Evolutionary conservation across 2,113 vertebrate species (phyloP), one percentile per base, ranked within the genome.

Genomic region (Aix galericulata): DNA sequence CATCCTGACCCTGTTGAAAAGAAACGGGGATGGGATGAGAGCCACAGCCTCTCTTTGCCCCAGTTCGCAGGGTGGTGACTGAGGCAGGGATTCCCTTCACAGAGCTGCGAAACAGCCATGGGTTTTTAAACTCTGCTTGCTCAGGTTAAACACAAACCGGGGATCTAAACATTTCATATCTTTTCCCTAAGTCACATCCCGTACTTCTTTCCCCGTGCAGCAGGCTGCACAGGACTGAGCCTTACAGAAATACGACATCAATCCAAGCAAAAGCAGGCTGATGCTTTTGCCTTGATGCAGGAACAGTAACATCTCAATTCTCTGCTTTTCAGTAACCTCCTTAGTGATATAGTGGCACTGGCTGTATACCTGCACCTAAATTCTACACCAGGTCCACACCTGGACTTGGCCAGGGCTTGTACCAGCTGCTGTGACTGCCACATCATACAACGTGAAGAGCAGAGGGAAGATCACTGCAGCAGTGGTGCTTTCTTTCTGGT

Each of bases 91-190:
- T 42, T 12, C 16, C 23, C 27, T 53, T 84, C 46, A 48, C 3
- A 58, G 50, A 84, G n/a, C 18, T 12, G 25, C 0, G 0, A 17
- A 11, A 27, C n/a, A 67, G 55, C 18, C 36, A 16, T 13, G 27
- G 56, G 55, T 55, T 59, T 55, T 21, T 36, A 75, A 46, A 8
- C 38, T 89, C 25, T 79, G n/a, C 38, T 36, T 31, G 18, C 22
- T 9, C 34, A 6, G 6, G 11, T 48, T 79, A 34, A 32, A 32
- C 25, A 6, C 7, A 58, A 42, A 63, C 8, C 0, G 0, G 23
- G 15, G 21, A 59, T 36, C 53, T 58, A 38, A 71, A 62, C 13
- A 46, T 71, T 77, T 74, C 31, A 20, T 52, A 52, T 44, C 36
- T 34, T 73, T 34, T 7, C 66, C 32, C 27, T 25, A 53, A 76